Percentiles rank a stretch among this genome's conserved stretches.
These are phyloP conservation scores for Leuciscus idus DNA, from an alignment of 2,113 vertebrate genomes.

Conservation along the genomic window DNA sequence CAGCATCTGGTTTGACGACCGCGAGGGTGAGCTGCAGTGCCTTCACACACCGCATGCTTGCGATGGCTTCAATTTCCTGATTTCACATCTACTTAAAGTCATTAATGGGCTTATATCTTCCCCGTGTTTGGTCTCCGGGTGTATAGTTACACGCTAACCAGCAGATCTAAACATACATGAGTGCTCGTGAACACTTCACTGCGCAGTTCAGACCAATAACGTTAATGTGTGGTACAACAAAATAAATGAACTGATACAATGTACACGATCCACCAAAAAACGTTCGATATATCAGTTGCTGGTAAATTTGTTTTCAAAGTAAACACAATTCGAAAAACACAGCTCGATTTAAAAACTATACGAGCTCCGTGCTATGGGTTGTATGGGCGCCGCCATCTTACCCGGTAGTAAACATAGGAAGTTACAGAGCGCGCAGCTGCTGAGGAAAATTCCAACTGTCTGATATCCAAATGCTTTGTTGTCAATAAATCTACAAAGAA, in stretches of 20 bases:
- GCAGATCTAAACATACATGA: neutral
- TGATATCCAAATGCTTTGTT: neutral
- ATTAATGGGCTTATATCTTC: neutral
- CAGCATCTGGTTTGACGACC: conserved; percentile 89
- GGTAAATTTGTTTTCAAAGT: neutral
- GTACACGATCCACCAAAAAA: neutral
- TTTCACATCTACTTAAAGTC: no score
- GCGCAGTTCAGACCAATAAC: neutral
- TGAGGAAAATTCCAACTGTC: neutral
- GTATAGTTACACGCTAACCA: neutral
- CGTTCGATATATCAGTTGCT: neutral
- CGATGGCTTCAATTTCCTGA: neutral
- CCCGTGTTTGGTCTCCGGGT: neutral
- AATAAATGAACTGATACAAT: neutral
- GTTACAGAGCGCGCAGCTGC: neutral
- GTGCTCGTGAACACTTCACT: neutral
- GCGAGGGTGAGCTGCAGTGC: conserved; percentile 90
- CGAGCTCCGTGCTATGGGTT: neutral
- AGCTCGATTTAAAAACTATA: neutral
- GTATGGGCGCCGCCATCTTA: conserved; percentile 51
- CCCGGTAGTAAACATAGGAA: neutral
- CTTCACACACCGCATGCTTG: conserved; percentile 61
- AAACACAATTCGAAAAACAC: neutral
- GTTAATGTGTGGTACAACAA: neutral
- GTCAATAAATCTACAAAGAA: neutral